phyloP scores from a whole-genome alignment of 2,113 vertebrate genomes.

The Tympanuchus pallidicinctus region DNA sequence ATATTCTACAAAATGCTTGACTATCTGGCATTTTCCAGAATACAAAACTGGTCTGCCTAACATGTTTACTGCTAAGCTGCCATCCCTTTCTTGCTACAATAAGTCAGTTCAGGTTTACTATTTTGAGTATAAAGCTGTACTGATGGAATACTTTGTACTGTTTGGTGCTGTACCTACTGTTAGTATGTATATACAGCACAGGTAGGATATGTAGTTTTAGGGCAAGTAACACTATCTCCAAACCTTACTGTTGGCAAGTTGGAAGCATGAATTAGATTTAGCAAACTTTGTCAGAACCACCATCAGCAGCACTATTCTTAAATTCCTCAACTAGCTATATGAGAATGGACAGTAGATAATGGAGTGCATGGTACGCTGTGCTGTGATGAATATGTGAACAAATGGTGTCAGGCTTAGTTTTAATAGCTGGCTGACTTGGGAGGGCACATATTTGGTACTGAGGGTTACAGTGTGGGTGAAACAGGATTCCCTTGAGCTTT shows the following conservation, averaged over 20 bases:
- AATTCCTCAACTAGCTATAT: not conserved
- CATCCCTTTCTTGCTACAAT: not conserved
- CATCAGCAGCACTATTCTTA: not conserved
- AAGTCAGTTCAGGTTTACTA: not conserved
- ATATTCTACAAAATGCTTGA: not conserved
- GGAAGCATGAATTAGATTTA: not conserved
- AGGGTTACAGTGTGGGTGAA: not conserved
- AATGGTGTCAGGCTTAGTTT: not conserved
- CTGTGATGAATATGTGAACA: not conserved
- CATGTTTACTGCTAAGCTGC: not conserved
- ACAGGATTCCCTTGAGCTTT: not conserved
- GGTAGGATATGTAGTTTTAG: not conserved
- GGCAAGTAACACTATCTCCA: not conserved
- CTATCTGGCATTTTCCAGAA: slow-evolving; percentile 30
- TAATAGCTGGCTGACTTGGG: not conserved
- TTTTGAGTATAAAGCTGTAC: not conserved
- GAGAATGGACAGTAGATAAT: rapidly evolving
- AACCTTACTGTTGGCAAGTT: not conserved
- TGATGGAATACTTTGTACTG: not conserved
- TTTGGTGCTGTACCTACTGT: not conserved
- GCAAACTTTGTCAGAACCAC: not conserved
- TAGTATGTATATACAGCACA: rapidly evolving
- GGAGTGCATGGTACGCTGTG: not conserved
- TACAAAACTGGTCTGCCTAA: not conserved
- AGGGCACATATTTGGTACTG: not conserved